Base-by-base conservation (phyloP, 2,113 vertebrate species). In the Bagarius yarrelli region DNA sequence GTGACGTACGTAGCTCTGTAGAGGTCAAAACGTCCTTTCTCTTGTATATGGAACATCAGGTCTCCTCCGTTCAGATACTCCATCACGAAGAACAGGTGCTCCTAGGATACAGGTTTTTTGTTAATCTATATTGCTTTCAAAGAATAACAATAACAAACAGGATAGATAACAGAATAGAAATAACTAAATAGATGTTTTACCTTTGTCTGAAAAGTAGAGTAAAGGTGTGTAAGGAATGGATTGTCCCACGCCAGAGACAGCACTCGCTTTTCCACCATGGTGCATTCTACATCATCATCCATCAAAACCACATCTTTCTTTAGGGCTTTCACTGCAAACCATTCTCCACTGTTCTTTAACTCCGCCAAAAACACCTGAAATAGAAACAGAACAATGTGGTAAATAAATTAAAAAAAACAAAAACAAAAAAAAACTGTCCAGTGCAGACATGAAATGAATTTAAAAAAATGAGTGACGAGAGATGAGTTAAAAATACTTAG, bases 61-160 rank as follows among this genome's bases (percentile, higher is more conserved):
- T 99, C 98, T 2, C 98, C 98, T 15, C 98, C 98, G 0, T 97
- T 99, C 90, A 98, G 92, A 87, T 98, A 99, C 89, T 99, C 98
- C 98, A 99, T 99, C 34, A 99, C 96, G 23, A 99, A 99, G 91
- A 99, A 98, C 81, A 99, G 92, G 85, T 98, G 97, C 78, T 98
- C 97, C 98, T 99, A 80, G 64, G 50, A 75, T 11, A 78, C 1
- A 85, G 47, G 70, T 21, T 52, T n/a, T 18, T 60, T 44, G 44
- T 4, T 71, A 71, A 70, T 30, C 25, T 18, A 18, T 71, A 52
- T 9, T 21, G 11, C 32, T 34, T 11, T 55, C 32, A 73, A 11
- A 19, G 27, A 73, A 55, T 5, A 4, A 30, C 36, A 44, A 44
- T 25, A 69, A n/a, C 69, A 16, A 52, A 67, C 64, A 40, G 8